Evolutionary conservation across 1,140 invertebrate species (phyloP), one percentile per base, ranked within the genome.

Genomic region (Coelopa frigida): DNA sequence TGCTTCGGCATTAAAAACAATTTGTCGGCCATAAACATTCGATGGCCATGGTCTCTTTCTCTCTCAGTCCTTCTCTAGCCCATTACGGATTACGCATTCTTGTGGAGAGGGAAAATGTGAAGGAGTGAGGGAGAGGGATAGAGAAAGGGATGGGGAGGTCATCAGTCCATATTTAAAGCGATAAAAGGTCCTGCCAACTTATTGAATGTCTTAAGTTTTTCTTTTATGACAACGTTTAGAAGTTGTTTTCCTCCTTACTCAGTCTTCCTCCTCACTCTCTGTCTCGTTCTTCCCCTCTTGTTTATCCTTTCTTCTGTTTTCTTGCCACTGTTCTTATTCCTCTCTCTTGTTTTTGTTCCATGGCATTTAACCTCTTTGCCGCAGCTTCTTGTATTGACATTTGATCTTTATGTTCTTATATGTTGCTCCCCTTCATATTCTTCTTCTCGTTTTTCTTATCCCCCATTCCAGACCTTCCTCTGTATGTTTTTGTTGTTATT

Each of bases 381-480:
- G 20, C 31, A 44, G 23, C 31, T 46, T 36, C 8, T 14, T 29
- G 10, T 44, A 44, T 44, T 44, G 43, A 44, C 43, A 50, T 50
- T 50, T 50, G 48, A 50, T 50, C 48, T 46, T 50, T 50, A 50
- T 50, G 48, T 45, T 40, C 43, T 40, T 27, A 39, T 49, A 36
- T 39, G 47, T 44, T 22, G 33, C 5, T 31, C 11, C 27, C 27
- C 27, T 29, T 29, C n/a, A 8, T 29, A 29, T 29, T 44, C 18
- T 35, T 35, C 23, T 31, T 15, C n/a, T 41, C 4, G 23, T 23
- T 27, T 41, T 11, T 24, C 15, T 26, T 17, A 27, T 35, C 36
- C 43, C 43, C 38, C 38, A 20, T 29, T 20, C 27, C 18, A 35
- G 37, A 18, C 14, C 21, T 24, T n/a, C n/a, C n/a, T n/a, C n/a